phyloP scores from a whole-genome alignment of 2,888 invertebrate genomes.

The Drosophila nigritarsus region DNA sequence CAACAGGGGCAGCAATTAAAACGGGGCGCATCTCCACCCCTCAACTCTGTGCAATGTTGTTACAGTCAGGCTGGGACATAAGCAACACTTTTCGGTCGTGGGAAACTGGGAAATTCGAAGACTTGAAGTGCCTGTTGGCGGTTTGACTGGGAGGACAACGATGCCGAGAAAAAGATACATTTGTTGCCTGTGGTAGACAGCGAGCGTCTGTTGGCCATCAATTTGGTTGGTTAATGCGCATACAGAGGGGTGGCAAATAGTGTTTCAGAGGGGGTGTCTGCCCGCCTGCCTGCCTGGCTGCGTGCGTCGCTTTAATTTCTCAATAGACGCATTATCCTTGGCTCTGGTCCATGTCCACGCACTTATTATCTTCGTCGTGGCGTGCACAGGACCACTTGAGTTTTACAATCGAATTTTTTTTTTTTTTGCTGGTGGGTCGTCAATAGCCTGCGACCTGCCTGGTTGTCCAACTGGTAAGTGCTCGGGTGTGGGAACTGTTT shows the following conservation, averaged over 20 bases:
- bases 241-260: slow-evolving; percentile 8
- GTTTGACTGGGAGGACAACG: slow-evolving; percentile 63
- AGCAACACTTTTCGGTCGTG: slow-evolving; percentile 81
- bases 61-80: slow-evolving; percentile 73
- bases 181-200: slow-evolving; percentile 71
- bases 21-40: slow-evolving; percentile 50
- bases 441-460: slow-evolving; percentile 41
- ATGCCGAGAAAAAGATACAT: slow-evolving; percentile 66
- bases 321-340: slow-evolving; percentile 68
- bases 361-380: slow-evolving; percentile 71
- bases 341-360: slow-evolving; percentile 42
- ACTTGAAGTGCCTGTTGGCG: slow-evolving; percentile 70
- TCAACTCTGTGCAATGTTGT: slow-evolving; percentile 50
- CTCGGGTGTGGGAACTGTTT: slow-evolving; percentile 60
- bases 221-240: slow-evolving; percentile 60
- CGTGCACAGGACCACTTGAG: slow-evolving; percentile 66
- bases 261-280: slow-evolving; percentile 22
- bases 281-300: slow-evolving; percentile 36
- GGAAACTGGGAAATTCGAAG: slow-evolving; percentile 58
- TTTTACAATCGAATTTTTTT: slow-evolving; percentile 63
- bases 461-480: slow-evolving; percentile 17
- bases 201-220: slow-evolving; percentile 80
- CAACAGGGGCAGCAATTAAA: slow-evolving; percentile 76
- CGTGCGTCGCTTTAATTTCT: slow-evolving; percentile 81
- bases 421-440: slow-evolving; percentile 29